Evolutionary conservation across 53 echinoderm and acorn worm species (phyloP).

Genomic region (Luidia sarsii): DNA sequence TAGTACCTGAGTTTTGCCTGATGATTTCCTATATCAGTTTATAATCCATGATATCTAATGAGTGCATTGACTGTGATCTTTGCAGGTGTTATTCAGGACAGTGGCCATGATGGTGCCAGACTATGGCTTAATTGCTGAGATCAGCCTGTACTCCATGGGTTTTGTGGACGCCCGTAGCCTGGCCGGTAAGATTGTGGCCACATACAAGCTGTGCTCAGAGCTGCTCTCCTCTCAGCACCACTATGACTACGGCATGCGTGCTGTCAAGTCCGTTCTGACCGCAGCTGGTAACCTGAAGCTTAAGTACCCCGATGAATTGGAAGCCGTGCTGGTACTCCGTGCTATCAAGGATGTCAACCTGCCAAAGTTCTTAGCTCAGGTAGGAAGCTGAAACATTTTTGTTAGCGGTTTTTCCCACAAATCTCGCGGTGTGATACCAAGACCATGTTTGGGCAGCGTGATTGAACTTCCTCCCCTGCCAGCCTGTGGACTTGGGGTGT

Average conservation of each 20-base stretch:
- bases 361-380: slow-evolving; percentile 97
- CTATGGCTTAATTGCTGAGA: slow-evolving; percentile 97
- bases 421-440: too few species aligned
- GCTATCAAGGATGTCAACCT: slow-evolving; percentile 99
- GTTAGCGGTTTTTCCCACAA: too few species aligned
- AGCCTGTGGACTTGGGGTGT: too few species aligned
- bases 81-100: slow-evolving; percentile 93
- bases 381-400: slow-evolving; percentile 16
- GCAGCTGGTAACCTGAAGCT: slow-evolving; percentile 98
- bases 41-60: too few species aligned
- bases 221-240: slow-evolving; percentile 97
- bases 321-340: slow-evolving; percentile 86
- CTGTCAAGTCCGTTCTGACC: slow-evolving; percentile 96
- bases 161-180: slow-evolving; percentile 93
- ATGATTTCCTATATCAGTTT: too few species aligned
- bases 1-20: too few species aligned
- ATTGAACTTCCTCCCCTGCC: too few species aligned
- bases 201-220: slow-evolving; percentile 94
- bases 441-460: too few species aligned
- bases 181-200: slow-evolving; percentile 93
- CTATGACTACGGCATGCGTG: slow-evolving; percentile 99
- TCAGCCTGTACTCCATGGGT: slow-evolving; percentile 96
- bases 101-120: slow-evolving; percentile 99
- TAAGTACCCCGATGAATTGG: slow-evolving; percentile 79
- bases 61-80: neutral